Percentiles rank a stretch among this genome's conserved stretches.
These are phyloP conservation scores for Platycheirus albimanus DNA, from an alignment of 2,888 invertebrate genomes.

Conservation along the genomic window DNA sequence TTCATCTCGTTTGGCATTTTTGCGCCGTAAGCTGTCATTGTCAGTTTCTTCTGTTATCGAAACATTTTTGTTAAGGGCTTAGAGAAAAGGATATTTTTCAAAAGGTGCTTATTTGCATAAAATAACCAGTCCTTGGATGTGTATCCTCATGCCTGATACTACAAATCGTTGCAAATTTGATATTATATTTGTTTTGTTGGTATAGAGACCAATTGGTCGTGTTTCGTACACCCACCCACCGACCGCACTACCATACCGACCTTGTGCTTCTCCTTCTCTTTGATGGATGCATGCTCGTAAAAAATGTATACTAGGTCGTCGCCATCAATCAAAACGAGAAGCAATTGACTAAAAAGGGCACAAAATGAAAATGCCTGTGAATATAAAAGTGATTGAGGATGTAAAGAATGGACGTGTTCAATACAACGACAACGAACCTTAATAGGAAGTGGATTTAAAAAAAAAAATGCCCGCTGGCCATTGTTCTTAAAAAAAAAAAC, in stretches of 20 bases:
- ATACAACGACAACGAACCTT: neutral
- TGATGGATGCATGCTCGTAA: slow-evolving; percentile 19
- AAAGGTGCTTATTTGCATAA: slow-evolving; percentile 35
- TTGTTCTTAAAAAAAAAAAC: neutral
- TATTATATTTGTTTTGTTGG: neutral
- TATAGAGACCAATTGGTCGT: too few relatives aligned
- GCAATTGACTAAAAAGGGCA: slow-evolving; percentile 52
- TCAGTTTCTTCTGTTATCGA: slow-evolving; percentile 2
- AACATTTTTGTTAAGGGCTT: slow-evolving; percentile 4
- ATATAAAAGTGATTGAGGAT: slow-evolving; percentile 9
- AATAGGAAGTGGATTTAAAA: slow-evolving; percentile 2
- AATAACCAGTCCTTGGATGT: neutral
- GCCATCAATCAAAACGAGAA: slow-evolving; percentile 49
- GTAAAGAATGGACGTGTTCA: slow-evolving; percentile 17
- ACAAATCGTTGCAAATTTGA: slow-evolving; percentile 9
- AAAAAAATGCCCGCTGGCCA: neutral
- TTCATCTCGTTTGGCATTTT: neutral
- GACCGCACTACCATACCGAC: too few relatives aligned
- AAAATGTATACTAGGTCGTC: neutral
- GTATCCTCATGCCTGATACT: too few relatives aligned
- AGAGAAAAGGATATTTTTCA: neutral
- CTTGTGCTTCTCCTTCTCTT: neutral
- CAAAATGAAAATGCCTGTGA: slow-evolving; percentile 19
- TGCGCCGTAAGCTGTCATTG: slow-evolving; percentile 8
- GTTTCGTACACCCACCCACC: too few relatives aligned